A percentile compares a stretch with the other conserved stretches of the same genome.
phyloP scores from a whole-genome alignment of 2,797 vertebrate species.

The Poecile montanus region DNA sequence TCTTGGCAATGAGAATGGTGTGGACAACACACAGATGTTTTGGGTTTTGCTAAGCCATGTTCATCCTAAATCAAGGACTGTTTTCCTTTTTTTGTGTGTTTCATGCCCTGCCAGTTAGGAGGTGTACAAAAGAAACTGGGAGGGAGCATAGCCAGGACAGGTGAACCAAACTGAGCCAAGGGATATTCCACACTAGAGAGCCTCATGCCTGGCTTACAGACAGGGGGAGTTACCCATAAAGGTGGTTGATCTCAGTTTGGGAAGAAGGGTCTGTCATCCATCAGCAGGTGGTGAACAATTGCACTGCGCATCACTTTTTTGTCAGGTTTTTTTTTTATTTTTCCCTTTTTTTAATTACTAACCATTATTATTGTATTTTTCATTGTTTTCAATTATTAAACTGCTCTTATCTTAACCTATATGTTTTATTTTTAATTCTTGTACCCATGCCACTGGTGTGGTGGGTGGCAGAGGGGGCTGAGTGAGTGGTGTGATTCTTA shows the following conservation, averaged over 20 bases:
- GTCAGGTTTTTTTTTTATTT: background rate
- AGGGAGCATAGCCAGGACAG: background rate
- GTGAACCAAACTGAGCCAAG: background rate
- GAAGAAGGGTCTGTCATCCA: accelerated
- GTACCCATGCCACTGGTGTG: accelerated
- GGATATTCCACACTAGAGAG: background rate
- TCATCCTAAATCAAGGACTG: background rate
- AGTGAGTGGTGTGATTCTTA: accelerated
- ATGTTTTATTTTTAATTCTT: background rate
- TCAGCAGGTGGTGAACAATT: background rate
- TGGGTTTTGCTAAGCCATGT: accelerated
- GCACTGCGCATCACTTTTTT: background rate
- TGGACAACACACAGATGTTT: background rate
- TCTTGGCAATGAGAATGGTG: background rate
- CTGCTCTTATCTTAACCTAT: background rate
- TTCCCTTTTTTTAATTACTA: background rate
- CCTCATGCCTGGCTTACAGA: background rate
- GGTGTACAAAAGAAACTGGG: background rate
- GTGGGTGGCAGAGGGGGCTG: background rate
- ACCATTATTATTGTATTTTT: background rate
- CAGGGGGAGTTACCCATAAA: background rate
- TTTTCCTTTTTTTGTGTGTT: accelerated
- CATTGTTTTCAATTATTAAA: background rate
- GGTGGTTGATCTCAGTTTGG: background rate
- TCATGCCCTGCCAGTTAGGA: background rate